phyloP scores from a whole-genome alignment of 2,113 vertebrate genomes.

The Tretioscincus oriximinensis region DNA sequence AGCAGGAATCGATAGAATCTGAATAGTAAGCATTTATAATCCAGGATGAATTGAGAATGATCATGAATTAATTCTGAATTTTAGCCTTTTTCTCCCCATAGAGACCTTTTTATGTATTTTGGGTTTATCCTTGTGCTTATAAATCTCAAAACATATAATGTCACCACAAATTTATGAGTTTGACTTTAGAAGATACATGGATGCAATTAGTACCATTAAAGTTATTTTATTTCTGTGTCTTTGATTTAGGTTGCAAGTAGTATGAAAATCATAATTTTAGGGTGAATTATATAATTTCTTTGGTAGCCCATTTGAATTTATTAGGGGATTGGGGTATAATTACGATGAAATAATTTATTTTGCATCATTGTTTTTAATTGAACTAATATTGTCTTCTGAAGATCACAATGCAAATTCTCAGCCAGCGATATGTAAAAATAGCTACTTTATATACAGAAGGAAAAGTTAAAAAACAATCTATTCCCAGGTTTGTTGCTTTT shows the following conservation, averaged over 20 bases:
- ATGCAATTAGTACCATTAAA: constrained; percentile 56
- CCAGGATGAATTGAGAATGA: neutral
- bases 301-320: constrained; percentile 66
- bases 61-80: constrained; percentile 28
- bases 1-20: neutral
- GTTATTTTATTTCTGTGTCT: constrained; percentile 65
- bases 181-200: constrained; percentile 55
- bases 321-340: constrained; percentile 49
- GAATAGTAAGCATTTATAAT: neutral
- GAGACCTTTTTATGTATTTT: neutral
- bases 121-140: constrained; percentile 4
- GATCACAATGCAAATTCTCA: constrained; percentile 47
- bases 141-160: constrained; percentile 53
- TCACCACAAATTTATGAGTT: constrained; percentile 53
- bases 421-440: constrained; percentile 49
- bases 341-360: constrained; percentile 66
- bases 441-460: constrained; percentile 2
- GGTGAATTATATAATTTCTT: constrained; percentile 68
- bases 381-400: constrained; percentile 61
- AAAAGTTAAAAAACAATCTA: constrained; percentile 27
- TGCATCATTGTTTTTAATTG: constrained; percentile 66
- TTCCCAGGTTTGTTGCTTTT: constrained; percentile 13
- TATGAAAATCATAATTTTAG: constrained; percentile 67
- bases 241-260: constrained; percentile 56
- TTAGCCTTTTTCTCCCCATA: neutral